A percentile compares a stretch with the other conserved stretches of the same genome.
Evolutionary conservation across 2,888 invertebrate genomes (phyloP).

Genomic region (Arrhopalites spinosus): DNA sequence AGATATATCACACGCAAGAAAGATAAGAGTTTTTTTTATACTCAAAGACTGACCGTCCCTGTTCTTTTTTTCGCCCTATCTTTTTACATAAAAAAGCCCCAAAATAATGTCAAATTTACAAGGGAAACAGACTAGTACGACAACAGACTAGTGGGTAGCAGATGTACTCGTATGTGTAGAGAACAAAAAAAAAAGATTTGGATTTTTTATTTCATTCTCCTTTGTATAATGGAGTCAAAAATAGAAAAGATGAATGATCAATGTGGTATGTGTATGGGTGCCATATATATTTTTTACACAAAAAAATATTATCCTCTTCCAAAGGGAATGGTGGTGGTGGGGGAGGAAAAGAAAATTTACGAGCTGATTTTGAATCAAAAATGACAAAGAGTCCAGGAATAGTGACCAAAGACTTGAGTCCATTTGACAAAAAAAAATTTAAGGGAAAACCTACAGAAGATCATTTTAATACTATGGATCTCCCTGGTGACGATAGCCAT

Average conservation of each 20-base stretch:
- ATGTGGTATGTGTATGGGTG: background rate
- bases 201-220: background rate
- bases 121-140: conserved; percentile 2
- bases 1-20: background rate
- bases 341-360: conserved; percentile 13
- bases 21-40: background rate
- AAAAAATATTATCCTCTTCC: background rate
- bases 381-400: conserved; percentile 14
- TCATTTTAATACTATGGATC: background rate
- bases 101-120: background rate
- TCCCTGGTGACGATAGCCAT: background rate
- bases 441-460: conserved; percentile 4
- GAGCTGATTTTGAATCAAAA: conserved; percentile 16
- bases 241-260: background rate
- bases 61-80: too few species aligned
- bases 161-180: too few species aligned
- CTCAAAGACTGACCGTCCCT: background rate
- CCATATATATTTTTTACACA: background rate
- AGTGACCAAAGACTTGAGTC: background rate
- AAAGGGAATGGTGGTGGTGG: background rate
- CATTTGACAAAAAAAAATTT: background rate
- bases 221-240: conserved; percentile 4
- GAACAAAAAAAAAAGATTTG: background rate
- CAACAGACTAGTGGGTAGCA: background rate
- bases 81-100: too few species aligned